Evolutionary conservation across 1,140 invertebrate genomes (phyloP).

Genomic region (Diabrotica virgifera): DNA sequence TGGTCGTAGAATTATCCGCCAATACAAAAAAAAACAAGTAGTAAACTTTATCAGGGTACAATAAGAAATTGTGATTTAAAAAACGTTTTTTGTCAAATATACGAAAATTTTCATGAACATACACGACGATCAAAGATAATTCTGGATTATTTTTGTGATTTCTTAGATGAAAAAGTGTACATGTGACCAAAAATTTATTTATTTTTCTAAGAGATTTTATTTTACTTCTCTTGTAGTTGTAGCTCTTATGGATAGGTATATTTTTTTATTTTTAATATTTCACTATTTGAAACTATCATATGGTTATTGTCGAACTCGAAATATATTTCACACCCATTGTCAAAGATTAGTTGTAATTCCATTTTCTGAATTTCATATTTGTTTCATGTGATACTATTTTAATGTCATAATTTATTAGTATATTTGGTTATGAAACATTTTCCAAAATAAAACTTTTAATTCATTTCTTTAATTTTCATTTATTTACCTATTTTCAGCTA

Average conservation of each 20-base stretch:
- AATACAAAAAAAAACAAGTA: too few species aligned
- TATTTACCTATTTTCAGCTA: too few species aligned
- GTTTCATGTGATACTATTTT: conserved; percentile 1
- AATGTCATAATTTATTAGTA: neutral
- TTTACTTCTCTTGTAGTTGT: neutral
- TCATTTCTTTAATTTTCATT: neutral
- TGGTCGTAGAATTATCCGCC: too few species aligned
- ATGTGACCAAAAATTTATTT: conserved; percentile 33
- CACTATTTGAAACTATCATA: neutral
- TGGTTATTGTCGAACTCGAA: neutral
- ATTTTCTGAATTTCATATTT: neutral
- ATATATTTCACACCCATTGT: neutral
- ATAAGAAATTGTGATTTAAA: too few species aligned
- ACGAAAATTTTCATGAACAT: too few species aligned
- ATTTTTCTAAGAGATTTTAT: conserved; percentile 26
- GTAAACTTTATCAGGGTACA: too few species aligned
- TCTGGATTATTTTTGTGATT: conserved; percentile 24
- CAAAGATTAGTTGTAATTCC: neutral
- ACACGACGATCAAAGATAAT: too few species aligned
- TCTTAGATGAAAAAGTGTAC: conserved; percentile 18
- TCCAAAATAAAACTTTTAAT: neutral
- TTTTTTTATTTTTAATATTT: neutral
- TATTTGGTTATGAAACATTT: neutral
- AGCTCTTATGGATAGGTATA: neutral
- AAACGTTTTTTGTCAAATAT: too few species aligned